Base-by-base conservation (phyloP, 1,140 invertebrate genomes). In the Tetraneura akinire region DNA sequence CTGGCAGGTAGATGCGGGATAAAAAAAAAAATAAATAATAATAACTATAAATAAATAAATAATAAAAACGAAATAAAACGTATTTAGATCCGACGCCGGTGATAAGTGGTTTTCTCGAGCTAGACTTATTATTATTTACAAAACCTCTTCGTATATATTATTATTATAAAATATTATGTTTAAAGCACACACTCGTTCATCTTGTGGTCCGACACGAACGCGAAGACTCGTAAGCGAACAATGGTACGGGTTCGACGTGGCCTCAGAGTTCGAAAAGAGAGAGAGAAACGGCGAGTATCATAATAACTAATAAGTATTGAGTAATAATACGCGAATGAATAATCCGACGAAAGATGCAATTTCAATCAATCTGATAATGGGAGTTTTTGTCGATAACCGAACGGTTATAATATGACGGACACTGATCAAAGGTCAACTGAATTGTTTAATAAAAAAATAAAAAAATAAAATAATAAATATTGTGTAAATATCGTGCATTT, bases 21-120 rank as follows among this genome's bases (percentile, higher is more conserved):
- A 37, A 76, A 76, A 76, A 76, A n/a, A 76, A 23, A 73, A 53
- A 73, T 51, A 73, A 73, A 53, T n/a, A n/a, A n/a, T n/a, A n/a
- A n/a, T n/a, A n/a, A n/a, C n/a, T n/a, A n/a, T n/a, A n/a, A n/a
- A n/a, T n/a, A n/a, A n/a, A n/a, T n/a, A n/a, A n/a, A n/a, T n/a
- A n/a, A n/a, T n/a, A n/a, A n/a, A n/a, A n/a, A n/a, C n/a, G n/a
- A n/a, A n/a, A n/a, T 29, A 74, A 73, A 42, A 57, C 71, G 51
- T 55, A 76, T 76, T 76, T 57, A 76, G 71, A 53, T 57, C 53
- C 53, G 57, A 13, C 47, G 70, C 70, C 49, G 29, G 49, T 42
- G 53, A 76, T 57, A 76, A 76, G 71, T 76, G 71, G 71, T 76
- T 76, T 76, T 76, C 71, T 76, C 71, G 71, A n/a, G n/a, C 71